Conservation (phyloP, 2,113 vertebrate species). For the Pterophyllum scalare region DNA sequence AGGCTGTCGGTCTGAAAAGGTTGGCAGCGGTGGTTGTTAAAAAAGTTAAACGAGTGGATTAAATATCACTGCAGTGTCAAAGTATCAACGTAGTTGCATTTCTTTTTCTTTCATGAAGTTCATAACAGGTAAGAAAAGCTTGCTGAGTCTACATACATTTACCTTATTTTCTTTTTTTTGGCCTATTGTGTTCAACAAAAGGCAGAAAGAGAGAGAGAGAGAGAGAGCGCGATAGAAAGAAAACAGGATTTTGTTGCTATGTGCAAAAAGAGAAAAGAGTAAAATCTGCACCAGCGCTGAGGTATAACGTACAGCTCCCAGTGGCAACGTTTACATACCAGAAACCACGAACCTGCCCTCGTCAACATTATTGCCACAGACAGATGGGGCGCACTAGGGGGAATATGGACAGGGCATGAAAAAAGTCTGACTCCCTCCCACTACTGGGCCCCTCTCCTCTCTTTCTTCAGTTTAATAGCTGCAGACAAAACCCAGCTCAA, state of each 20-base stretch:
- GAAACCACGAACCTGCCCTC: slow-evolving; percentile 58
- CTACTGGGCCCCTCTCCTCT: slow-evolving; percentile 60
- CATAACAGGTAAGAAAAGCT: neutral
- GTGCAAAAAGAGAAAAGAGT: neutral
- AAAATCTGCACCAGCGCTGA: neutral
- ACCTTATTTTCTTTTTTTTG: neutral
- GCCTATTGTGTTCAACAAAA: neutral
- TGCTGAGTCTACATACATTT: neutral
- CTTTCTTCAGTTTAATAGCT: slow-evolving; percentile 67
- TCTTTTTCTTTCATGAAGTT: neutral
- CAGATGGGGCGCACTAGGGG: slow-evolving; percentile 61
- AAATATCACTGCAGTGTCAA: neutral
- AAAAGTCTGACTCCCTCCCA: slow-evolving; percentile 55
- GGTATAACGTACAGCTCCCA: slow-evolving; percentile 30
- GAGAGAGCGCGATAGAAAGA: neutral
- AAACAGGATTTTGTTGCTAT: neutral
- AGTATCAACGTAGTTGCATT: neutral
- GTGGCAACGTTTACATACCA: slow-evolving; percentile 64
- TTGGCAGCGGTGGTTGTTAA: neutral
- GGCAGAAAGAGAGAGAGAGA: neutral
- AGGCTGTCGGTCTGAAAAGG: neutral
- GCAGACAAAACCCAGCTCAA: slow-evolving; percentile 70
- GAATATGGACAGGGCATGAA: slow-evolving; percentile 44
- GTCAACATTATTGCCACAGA: slow-evolving; percentile 68
- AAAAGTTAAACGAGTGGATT: neutral